Evolutionary conservation across 2,797 vertebrate genomes (phyloP).

Genomic region (Myotis daubentonii): DNA sequence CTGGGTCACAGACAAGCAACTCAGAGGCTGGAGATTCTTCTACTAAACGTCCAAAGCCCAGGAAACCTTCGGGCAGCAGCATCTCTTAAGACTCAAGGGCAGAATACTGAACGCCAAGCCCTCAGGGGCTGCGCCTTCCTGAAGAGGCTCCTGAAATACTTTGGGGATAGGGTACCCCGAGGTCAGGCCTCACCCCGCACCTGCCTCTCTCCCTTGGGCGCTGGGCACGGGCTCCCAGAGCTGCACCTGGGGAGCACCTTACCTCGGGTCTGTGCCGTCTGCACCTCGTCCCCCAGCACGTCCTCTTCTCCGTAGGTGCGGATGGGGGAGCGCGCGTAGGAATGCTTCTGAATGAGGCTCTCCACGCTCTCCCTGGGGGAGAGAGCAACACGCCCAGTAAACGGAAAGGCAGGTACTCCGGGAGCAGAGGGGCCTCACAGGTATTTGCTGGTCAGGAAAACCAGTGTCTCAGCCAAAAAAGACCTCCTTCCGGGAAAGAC

Average conservation of each 20-base stretch:
- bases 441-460: background rate
- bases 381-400: constrained; percentile 64
- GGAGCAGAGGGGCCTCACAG: background rate
- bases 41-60: background rate
- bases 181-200: too few relatives aligned
- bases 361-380: constrained; percentile 97
- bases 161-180: too few relatives aligned
- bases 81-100: background rate
- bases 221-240: background rate
- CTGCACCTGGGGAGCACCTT: fast-evolving
- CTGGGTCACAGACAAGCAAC: background rate
- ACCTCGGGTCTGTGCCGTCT: constrained; percentile 84
- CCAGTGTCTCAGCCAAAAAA: background rate
- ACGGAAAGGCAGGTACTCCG: background rate
- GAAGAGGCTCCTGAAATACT: background rate
- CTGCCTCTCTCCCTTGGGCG: background rate
- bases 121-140: background rate
- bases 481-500: background rate
- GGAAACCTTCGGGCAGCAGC: background rate
- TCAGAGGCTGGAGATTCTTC: background rate
- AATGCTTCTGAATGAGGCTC: constrained; percentile 99
- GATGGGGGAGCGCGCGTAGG: constrained; percentile 97
- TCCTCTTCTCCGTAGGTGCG: constrained; percentile 97
- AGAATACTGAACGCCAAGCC: background rate
- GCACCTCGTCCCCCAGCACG: constrained; percentile 91